Conservation (phyloP, 2,113 vertebrate species). For the Poicephalus gulielmi region DNA sequence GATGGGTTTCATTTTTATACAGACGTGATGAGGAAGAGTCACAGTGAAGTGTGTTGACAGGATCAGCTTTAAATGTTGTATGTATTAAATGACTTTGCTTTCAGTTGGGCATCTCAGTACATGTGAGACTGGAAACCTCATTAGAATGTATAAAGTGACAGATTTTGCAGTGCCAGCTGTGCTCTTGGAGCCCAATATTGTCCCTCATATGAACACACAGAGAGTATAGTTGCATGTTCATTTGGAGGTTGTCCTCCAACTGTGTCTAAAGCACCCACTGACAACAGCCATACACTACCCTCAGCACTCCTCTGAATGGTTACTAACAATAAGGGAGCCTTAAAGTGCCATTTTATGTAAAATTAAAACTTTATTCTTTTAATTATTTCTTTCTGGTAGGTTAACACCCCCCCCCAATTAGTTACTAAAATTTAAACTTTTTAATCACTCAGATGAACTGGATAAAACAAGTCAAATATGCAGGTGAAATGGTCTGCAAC, state of each 20-base stretch:
- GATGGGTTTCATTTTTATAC: conserved; percentile 43
- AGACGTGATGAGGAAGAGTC: conserved; percentile 43
- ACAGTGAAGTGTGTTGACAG: not conserved
- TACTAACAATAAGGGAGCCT: not conserved
- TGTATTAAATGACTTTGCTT: not conserved
- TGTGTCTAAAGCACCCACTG: not conserved
- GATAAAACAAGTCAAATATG: not conserved
- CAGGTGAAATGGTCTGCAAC: not conserved
- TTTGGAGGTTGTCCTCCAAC: not conserved
- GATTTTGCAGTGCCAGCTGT: not conserved
- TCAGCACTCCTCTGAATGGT: not conserved
- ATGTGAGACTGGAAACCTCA: not conserved
- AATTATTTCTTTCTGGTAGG: not conserved
- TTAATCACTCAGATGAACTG: not conserved
- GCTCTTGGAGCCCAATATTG: not conserved
- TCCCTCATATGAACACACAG: not conserved
- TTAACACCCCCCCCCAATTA: not conserved
- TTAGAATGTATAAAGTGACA: not conserved
- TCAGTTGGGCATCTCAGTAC: not conserved
- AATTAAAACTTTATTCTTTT: not conserved
- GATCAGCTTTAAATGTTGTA: conserved; percentile 1
- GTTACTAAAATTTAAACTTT: not conserved
- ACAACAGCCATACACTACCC: not conserved
- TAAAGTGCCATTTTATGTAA: not conserved
- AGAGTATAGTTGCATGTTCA: not conserved